phyloP scores from a whole-genome alignment of 92 coral and sea anemone genomes.

The Meandrina meandrites region DNA sequence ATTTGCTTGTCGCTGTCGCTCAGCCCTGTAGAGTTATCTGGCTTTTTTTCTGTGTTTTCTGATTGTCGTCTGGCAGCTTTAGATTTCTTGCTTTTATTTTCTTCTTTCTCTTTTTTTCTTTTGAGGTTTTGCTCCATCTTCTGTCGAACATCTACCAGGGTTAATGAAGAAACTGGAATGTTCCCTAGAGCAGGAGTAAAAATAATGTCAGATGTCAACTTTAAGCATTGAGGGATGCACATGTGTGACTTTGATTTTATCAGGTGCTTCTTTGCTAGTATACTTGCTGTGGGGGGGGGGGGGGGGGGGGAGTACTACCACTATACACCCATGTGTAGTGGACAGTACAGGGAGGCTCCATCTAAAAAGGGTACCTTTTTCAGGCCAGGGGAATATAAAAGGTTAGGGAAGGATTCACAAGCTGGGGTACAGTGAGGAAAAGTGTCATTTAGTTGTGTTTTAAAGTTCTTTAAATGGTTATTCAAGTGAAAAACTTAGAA shows the following conservation, averaged over 20 bases:
- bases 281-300: background rate
- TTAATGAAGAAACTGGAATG: constrained; percentile 53
- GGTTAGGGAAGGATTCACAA: no score
- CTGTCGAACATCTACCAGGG: constrained; percentile 64
- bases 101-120: constrained; percentile 70
- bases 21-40: constrained; percentile 46
- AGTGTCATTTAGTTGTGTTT: no score
- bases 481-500: no score
- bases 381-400: no score
- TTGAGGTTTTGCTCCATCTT: constrained; percentile 75
- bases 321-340: no score
- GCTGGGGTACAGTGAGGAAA: no score
- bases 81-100: constrained; percentile 57
- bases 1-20: constrained; percentile 87
- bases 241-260: background rate
- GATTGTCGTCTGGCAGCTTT: constrained; percentile 66
- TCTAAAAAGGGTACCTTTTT: no score
- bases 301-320: no score
- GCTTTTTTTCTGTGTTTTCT: constrained; percentile 37
- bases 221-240: background rate
- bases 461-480: no score
- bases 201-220: background rate
- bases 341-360: no score
- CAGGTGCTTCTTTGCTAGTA: background rate
- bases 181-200: background rate